These are phyloP conservation scores for Fabriciana adippe DNA, from an alignment of 2,888 invertebrate species.

Conservation along the genomic window DNA sequence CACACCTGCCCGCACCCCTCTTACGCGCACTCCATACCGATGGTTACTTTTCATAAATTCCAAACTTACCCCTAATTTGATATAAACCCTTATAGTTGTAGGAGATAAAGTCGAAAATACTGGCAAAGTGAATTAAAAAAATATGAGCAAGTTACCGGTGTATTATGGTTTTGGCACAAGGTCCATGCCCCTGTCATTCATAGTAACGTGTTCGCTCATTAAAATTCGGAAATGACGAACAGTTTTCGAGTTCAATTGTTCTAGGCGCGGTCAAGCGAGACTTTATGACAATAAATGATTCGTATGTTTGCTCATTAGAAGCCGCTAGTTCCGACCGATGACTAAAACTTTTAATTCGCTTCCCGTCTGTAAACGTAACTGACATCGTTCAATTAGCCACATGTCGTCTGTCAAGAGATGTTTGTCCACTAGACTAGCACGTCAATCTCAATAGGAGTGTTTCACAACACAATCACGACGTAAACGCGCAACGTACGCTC, in stretches of 20 bases:
- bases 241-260: conserved; percentile 68
- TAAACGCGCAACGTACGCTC: conserved; percentile 64
- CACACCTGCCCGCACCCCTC: conserved; percentile 76
- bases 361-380: conserved; percentile 57
- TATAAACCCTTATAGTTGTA: conserved; percentile 38
- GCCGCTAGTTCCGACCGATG: conserved; percentile 47
- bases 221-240: conserved; percentile 79
- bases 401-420: conserved; percentile 57
- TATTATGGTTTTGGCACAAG: conserved; percentile 70
- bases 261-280: conserved; percentile 66
- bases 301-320: conserved; percentile 60
- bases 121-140: conserved; percentile 26
- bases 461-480: conserved; percentile 57
- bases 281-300: conserved; percentile 56
- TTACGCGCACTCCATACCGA: conserved; percentile 59
- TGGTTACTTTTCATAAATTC: conserved; percentile 46
- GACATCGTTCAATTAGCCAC: conserved; percentile 67
- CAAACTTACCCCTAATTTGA: conserved; percentile 30
- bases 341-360: conserved; percentile 55
- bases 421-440: conserved; percentile 58
- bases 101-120: conserved; percentile 48
- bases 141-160: conserved; percentile 46
- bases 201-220: conserved; percentile 64
- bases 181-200: conserved; percentile 74
- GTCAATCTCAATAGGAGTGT: conserved; percentile 68